These are phyloP conservation scores for Myanophis thanlyinensis DNA, from an alignment of 2,113 vertebrate species.

Conservation along the genomic window DNA sequence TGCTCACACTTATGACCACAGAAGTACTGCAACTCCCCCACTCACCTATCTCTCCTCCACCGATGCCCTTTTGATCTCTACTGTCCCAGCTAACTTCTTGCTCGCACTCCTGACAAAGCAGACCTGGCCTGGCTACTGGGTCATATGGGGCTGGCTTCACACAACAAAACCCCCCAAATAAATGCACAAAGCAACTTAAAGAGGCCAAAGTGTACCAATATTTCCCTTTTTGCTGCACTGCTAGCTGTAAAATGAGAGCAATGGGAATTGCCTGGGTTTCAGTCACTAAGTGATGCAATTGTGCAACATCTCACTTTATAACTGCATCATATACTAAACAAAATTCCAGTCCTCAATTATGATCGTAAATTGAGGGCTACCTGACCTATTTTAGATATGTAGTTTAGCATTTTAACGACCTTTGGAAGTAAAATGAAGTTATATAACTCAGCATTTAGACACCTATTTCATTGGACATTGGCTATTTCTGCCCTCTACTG, in stretches of 20 bases:
- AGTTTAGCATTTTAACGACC: neutral
- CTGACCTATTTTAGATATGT: neutral
- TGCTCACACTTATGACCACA: no score
- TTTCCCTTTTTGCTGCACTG: neutral
- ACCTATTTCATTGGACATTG: neutral
- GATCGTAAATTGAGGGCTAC: neutral
- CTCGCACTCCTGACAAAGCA: neutral
- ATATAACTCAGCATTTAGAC: neutral
- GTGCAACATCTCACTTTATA: neutral
- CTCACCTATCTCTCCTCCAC: neutral
- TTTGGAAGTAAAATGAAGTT: neutral
- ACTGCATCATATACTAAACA: neutral
- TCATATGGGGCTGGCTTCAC: neutral
- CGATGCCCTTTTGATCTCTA: neutral
- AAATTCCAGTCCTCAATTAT: neutral
- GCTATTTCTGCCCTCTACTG: neutral
- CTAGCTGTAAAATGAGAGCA: neutral
- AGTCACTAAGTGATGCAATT: neutral
- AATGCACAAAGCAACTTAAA: neutral
- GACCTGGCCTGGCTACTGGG: neutral
- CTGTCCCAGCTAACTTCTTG: neutral
- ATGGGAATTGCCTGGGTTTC: neutral
- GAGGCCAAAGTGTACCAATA: neutral
- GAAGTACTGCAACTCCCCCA: no score
- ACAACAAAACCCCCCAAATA: neutral